These are phyloP conservation scores for Eilema sororculum DNA, from an alignment of 2,888 invertebrate species.

Conservation along the genomic window DNA sequence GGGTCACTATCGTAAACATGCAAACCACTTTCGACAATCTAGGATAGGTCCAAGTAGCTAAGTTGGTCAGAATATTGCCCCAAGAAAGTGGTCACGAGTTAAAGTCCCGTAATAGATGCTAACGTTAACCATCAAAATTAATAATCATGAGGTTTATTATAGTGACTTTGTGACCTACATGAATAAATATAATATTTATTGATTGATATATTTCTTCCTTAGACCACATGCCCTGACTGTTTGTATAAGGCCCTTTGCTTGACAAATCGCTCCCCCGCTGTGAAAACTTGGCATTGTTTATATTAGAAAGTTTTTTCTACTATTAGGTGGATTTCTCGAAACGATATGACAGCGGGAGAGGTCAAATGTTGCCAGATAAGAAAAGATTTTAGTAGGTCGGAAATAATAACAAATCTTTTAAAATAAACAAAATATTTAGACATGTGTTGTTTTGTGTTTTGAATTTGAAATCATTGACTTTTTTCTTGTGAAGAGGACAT, in stretches of 20 bases:
- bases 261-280: constrained; percentile 61
- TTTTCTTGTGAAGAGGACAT: background rate
- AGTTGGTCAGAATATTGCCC: no score
- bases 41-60: no score
- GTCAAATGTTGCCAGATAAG: constrained; percentile 30
- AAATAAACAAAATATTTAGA: background rate
- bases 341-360: constrained; percentile 30
- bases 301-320: constrained; percentile 43
- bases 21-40: no score
- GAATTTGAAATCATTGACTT: background rate
- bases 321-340: constrained; percentile 25
- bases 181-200: background rate
- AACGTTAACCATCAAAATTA: no score
- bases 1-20: no score
- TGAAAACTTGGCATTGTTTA: constrained; percentile 46
- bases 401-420: constrained; percentile 6
- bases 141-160: no score
- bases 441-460: background rate
- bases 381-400: constrained; percentile 3
- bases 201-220: constrained; percentile 1
- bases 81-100: no score
- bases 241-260: constrained; percentile 42
- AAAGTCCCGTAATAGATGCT: no score
- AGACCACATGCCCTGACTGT: constrained; percentile 24
- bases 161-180: background rate